These are phyloP conservation scores for Chrysolina oricalcia DNA, from an alignment of 2,888 invertebrate species.

Conservation along the genomic window DNA sequence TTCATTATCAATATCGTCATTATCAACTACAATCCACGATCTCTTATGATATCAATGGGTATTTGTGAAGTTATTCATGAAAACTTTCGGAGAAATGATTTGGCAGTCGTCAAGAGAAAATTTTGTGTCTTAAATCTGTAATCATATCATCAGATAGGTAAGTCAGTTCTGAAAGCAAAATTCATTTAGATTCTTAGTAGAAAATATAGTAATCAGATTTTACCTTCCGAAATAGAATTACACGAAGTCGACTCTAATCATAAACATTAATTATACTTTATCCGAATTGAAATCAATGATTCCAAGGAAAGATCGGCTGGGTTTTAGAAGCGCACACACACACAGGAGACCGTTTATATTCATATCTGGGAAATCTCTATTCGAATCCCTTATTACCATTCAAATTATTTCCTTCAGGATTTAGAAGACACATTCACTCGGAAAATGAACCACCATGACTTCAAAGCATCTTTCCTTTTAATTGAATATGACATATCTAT, in stretches of 20 bases:
- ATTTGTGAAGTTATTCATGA: too few relatives aligned
- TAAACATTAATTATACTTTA: conserved; percentile 53
- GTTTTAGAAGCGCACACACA: conserved; percentile 29
- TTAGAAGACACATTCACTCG: conserved; percentile 49
- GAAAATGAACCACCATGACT: conserved; percentile 52
- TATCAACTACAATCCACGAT: too few relatives aligned
- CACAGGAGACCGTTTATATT: conserved; percentile 41
- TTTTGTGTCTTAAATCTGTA: too few relatives aligned
- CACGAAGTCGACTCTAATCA: conserved; percentile 28
- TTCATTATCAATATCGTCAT: too few relatives aligned
- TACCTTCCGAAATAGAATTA: conserved; percentile 16
- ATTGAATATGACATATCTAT: conserved; percentile 55
- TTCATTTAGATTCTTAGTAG: background rate
- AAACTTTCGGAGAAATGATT: too few relatives aligned
- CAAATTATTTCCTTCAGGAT: conserved; percentile 41
- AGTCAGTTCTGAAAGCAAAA: background rate
- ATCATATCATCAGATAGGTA: background rate
- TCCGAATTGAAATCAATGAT: conserved; percentile 52
- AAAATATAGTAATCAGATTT: background rate
- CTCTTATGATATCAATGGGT: too few relatives aligned
- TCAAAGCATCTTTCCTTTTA: conserved; percentile 54
- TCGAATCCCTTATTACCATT: conserved; percentile 54
- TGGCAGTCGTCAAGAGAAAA: too few relatives aligned
- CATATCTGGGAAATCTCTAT: conserved; percentile 52
- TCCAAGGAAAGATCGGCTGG: conserved; percentile 44